Base-by-base conservation (phyloP, 2,113 vertebrate genomes). In the Lophotis ruficrista region DNA sequence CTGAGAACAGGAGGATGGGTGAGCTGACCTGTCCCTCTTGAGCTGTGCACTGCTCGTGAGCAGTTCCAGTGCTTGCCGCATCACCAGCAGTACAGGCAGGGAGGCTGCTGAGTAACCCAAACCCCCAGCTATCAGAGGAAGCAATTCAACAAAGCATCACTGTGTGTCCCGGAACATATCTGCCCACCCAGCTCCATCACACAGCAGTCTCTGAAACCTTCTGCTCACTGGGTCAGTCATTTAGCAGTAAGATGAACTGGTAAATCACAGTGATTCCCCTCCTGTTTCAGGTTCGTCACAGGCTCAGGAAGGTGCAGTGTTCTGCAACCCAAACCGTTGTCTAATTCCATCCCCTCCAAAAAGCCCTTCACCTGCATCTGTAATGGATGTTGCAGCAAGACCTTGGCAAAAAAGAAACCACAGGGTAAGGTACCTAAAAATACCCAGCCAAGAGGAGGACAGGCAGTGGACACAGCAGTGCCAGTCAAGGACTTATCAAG, bases 331-430 rank as follows among this genome's bases (percentile, higher is more conserved):
- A 9, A 87, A 89, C 23, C 8, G 1, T 16, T 96, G 90, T 6
- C 88, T 98, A 83, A 95, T 90, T 48, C 97, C 98, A 12, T 97
- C 97, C 51, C 96, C 97, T 48, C 94, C 96, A 14, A 97, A 98
- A 88, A 90, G 57, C 25, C 98, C 98, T 35, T 97, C 95, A 23
- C 98, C 98, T 65, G 98, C 98, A 53, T 84, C 93, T 51, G 71
- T 62, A 16, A 80, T 6, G 24, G 41, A 68, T 76, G 62, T 48
- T 56, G 77, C 91, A 56, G 38, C 94, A 72, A 90, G 56, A 48
- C 64, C 82, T 33, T 57, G 70, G 28, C 98, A 89, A 86, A 75
- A 11, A 5, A 92, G 93, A 6, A 95, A 94, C 31, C 71, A 87
- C 45, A 95, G 98, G 64, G 65, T 88, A n/a, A 97, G 97, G n/a